Evolutionary conservation across 2,797 vertebrate genomes (phyloP).

Genomic region (Mormyrus hasselquistii): DNA sequence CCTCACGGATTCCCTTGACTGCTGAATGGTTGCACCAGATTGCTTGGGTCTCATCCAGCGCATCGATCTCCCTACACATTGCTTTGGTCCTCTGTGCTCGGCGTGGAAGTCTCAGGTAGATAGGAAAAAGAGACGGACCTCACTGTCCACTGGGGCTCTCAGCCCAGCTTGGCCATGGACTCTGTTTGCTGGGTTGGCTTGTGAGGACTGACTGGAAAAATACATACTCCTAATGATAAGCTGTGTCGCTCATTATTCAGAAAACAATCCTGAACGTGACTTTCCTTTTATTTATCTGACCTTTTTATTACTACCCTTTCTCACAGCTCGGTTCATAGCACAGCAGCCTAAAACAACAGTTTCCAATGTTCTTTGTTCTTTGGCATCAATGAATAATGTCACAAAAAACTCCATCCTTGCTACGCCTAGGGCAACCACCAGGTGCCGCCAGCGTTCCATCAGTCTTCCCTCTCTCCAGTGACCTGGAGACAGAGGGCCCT

Average conservation of each 20-base stretch:
- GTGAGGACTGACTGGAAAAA: conserved; percentile 25
- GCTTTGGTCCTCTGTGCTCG: conserved; percentile 20
- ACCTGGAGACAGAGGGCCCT: conserved; percentile 41
- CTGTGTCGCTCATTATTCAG: conserved; percentile 24
- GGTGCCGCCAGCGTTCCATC: conserved; percentile 62
- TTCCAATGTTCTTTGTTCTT: background rate
- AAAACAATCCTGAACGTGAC: background rate
- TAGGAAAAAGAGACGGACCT: conserved; percentile 11
- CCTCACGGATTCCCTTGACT: conserved; percentile 69
- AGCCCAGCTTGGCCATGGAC: conserved; percentile 21
- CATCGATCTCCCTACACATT: conserved; percentile 54
- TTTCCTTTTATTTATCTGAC: conserved; percentile 28
- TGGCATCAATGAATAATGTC: background rate
- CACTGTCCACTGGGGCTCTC: conserved; percentile 16
- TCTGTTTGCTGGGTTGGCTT: conserved; percentile 24
- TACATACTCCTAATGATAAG: conserved; percentile 12
- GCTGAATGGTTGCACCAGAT: conserved; percentile 65
- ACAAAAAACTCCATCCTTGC: conserved; percentile 12
- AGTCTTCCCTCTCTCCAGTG: background rate
- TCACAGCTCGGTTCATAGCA: conserved; percentile 6
- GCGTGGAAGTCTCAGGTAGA: conserved; percentile 23
- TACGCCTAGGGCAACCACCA: conserved; percentile 51
- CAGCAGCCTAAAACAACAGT: background rate
- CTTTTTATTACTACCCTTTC: conserved; percentile 29
- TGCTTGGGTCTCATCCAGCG: conserved; percentile 69